phyloP scores from a whole-genome alignment of 2,797 vertebrate species.

The Muscicapa striata region DNA sequence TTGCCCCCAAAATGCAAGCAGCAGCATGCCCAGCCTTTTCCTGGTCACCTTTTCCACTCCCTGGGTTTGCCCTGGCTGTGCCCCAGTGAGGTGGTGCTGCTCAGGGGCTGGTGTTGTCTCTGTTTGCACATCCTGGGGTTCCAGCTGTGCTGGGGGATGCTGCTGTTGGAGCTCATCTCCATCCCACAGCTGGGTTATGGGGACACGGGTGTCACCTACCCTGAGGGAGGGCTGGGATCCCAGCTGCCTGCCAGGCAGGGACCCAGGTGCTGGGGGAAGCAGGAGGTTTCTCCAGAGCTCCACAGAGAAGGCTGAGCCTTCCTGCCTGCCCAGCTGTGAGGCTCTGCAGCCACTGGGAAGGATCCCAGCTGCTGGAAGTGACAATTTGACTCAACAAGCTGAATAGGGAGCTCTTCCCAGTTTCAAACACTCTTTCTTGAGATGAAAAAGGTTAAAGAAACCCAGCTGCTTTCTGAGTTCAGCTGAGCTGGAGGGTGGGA shows the following conservation, averaged over 20 bases:
- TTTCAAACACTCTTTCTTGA: constrained; percentile 6
- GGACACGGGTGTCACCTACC: neutral
- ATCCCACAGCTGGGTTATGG: neutral
- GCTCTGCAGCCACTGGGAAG: constrained; percentile 14
- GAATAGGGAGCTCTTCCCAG: constrained; percentile 1
- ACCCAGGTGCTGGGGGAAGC: neutral
- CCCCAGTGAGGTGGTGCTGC: neutral
- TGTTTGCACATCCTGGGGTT: fast-evolving
- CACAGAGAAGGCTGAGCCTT: neutral
- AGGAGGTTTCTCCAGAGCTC: neutral
- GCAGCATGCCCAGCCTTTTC: neutral
- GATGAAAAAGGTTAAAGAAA: constrained; percentile 24
- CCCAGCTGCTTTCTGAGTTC: neutral
- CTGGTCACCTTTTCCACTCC: neutral
- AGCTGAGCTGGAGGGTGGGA: neutral
- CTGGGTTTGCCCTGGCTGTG: neutral
- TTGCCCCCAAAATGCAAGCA: neutral
- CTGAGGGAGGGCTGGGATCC: fast-evolving
- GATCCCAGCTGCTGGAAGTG: constrained; percentile 49
- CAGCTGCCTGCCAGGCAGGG: neutral
- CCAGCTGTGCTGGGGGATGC: neutral
- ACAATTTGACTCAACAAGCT: constrained; percentile 27
- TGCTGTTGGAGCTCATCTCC: neutral
- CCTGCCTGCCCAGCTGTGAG: neutral
- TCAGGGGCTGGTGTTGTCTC: fast-evolving